phyloP scores from a whole-genome alignment of 2,888 invertebrate genomes.

The Hymenopus coronatus region DNA sequence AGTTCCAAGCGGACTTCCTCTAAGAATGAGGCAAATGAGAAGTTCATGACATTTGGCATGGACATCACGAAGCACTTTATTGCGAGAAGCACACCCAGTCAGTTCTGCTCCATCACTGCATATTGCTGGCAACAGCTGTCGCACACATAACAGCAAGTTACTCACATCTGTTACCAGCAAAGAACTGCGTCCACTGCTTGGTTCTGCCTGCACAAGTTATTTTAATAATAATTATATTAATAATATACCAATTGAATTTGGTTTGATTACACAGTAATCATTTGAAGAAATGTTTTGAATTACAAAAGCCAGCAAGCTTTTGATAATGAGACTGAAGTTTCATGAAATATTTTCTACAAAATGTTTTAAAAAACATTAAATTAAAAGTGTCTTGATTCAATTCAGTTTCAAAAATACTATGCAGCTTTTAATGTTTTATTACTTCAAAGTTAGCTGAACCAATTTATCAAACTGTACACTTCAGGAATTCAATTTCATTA shows the following conservation, averaged over 20 bases:
- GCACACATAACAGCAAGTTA: conserved; percentile 73
- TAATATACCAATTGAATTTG: not conserved
- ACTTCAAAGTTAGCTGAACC: too few relatives aligned
- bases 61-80: conserved; percentile 72
- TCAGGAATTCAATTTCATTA: too few relatives aligned
- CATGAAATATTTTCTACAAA: too few relatives aligned
- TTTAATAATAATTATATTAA: not conserved
- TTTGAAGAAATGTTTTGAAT: too few relatives aligned
- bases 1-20: conserved; percentile 72
- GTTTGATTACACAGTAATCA: too few relatives aligned
- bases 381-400: too few relatives aligned
- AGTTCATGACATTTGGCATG: conserved; percentile 81
- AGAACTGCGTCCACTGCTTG: conserved; percentile 56
- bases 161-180: conserved; percentile 69
- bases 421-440: too few relatives aligned
- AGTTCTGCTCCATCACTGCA: conserved; percentile 56
- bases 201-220: conserved; percentile 55
- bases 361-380: too few relatives aligned
- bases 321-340: too few relatives aligned
- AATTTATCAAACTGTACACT: too few relatives aligned
- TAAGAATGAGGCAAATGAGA: conserved; percentile 67
- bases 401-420: too few relatives aligned
- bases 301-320: too few relatives aligned
- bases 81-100: conserved; percentile 36
- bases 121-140: conserved; percentile 68